Conservation (phyloP, 2,797 vertebrate species). For the Erithacus rubecula region DNA sequence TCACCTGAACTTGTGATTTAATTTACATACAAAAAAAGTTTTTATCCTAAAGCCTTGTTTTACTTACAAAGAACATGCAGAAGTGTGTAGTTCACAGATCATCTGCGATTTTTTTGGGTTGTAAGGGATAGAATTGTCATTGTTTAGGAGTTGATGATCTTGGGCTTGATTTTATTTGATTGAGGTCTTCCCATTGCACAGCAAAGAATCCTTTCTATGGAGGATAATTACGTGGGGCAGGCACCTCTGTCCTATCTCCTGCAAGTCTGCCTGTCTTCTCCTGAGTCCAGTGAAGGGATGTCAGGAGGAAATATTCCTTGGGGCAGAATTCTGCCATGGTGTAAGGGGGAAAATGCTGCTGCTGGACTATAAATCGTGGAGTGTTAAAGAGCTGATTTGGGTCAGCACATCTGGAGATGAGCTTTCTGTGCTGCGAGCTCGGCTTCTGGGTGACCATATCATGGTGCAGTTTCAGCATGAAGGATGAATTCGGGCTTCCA, state of each 20-base stretch:
- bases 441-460: neutral
- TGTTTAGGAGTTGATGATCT: neutral
- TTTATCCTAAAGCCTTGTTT: neutral
- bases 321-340: neutral
- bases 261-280: neutral
- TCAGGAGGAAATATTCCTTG: neutral
- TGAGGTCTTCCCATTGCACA: neutral
- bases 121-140: neutral
- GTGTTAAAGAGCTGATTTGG: neutral
- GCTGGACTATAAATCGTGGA: neutral
- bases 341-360: neutral
- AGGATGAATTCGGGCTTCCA: neutral
- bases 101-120: neutral
- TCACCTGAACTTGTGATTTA: neutral
- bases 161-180: neutral
- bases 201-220: neutral
- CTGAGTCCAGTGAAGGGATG: neutral
- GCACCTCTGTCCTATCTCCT: neutral
- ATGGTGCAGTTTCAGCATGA: rapidly evolving
- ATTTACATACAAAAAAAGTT: neutral
- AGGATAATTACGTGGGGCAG: neutral
- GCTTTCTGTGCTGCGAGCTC: neutral
- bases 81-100: neutral
- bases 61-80: rapidly evolving
- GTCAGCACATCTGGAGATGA: neutral